Conservation (phyloP, 2,888 invertebrate species). For the Ariolimax columbianus region DNA sequence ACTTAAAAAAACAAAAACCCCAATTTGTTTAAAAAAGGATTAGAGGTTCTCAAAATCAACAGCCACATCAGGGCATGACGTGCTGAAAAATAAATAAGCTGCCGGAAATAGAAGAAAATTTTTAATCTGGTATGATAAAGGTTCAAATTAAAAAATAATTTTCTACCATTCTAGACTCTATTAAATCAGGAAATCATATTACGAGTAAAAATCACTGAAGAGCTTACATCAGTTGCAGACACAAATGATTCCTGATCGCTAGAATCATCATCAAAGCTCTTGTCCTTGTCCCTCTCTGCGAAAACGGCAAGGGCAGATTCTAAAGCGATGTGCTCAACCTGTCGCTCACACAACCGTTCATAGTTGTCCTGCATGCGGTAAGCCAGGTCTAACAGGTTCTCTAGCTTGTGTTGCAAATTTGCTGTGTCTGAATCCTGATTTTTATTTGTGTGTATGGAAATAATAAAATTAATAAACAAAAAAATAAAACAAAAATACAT, state of each 20-base stretch:
- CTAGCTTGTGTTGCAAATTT: slow-evolving; percentile 84
- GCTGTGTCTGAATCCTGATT: slow-evolving; percentile 70
- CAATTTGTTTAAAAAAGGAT: too few species aligned
- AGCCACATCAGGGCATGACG: too few species aligned
- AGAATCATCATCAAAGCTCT: slow-evolving; percentile 68
- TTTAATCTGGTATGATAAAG: too few species aligned
- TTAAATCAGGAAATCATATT: neutral
- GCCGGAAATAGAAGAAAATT: too few species aligned
- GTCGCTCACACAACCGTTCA: slow-evolving; percentile 69
- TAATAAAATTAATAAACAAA: neutral
- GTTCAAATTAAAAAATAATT: too few species aligned
- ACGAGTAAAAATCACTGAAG: neutral
- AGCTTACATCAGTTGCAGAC: slow-evolving; percentile 89
- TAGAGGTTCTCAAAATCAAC: too few species aligned
- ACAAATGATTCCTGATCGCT: slow-evolving; percentile 90
- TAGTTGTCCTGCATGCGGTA: slow-evolving; percentile 89
- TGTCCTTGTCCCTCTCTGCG: slow-evolving; percentile 59
- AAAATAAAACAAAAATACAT: neutral
- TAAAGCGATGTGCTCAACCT: slow-evolving; percentile 70
- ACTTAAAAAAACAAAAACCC: too few species aligned
- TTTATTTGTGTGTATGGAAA: neutral
- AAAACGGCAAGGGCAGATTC: slow-evolving; percentile 71
- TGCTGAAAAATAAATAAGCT: too few species aligned
- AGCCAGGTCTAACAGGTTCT: slow-evolving; percentile 89
- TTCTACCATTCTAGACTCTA: too few species aligned